Conservation (phyloP, 2,888 invertebrate species). For the Adelognathus sp. region DNA sequence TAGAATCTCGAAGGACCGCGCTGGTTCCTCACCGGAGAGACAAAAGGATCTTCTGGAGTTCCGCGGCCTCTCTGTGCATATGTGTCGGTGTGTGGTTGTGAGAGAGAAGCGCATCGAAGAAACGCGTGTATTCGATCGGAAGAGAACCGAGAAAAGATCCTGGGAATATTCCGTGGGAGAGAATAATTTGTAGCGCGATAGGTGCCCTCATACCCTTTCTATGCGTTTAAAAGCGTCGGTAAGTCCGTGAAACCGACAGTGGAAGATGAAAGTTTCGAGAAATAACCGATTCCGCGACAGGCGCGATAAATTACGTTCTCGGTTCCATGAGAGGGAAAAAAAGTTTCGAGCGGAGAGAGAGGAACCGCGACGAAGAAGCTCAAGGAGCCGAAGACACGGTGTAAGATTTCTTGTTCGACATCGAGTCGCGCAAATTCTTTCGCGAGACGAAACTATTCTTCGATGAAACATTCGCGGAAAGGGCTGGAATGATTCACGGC, state of each 20-base stretch:
- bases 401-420: conserved; percentile 59
- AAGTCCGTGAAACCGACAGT: not conserved
- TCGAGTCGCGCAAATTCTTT: conserved; percentile 47
- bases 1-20: conserved; percentile 77
- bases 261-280: conserved; percentile 27
- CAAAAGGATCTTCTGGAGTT: conserved; percentile 73
- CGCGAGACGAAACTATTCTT: not conserved
- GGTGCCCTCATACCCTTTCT: not conserved
- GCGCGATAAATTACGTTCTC: conserved; percentile 55
- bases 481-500: conserved; percentile 58
- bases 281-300: conserved; percentile 45
- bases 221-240: not conserved
- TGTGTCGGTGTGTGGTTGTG: conserved; percentile 40
- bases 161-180: conserved; percentile 52
- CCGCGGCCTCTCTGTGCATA: conserved; percentile 4
- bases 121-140: conserved; percentile 51
- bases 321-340: conserved; percentile 18
- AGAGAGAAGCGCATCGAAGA: conserved; percentile 60
- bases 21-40: conserved; percentile 72
- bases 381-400: conserved; percentile 22
- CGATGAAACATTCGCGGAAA: not conserved
- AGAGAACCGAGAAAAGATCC: conserved; percentile 38
- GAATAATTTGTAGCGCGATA: conserved; percentile 42
- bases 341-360: conserved; percentile 19
- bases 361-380: conserved; percentile 4